Percentiles rank a stretch among this genome's conserved stretches.
Conservation (phyloP, 2,113 vertebrate genomes). For the Nothobranchius kuhntae region DNA sequence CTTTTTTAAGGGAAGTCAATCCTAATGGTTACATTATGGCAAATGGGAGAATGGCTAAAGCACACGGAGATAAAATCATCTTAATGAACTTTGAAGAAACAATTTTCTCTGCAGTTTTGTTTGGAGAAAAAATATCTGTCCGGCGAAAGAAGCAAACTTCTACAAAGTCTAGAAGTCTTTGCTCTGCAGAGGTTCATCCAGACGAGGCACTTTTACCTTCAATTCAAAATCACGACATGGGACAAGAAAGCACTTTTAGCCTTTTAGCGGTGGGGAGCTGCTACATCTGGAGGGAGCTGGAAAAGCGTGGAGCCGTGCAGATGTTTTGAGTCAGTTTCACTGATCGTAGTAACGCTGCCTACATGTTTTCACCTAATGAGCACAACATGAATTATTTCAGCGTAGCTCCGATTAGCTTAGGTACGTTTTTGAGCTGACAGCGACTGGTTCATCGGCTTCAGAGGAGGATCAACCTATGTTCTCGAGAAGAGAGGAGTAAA, state of each 20-base stretch:
- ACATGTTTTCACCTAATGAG: slow-evolving; percentile 55
- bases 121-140: slow-evolving; percentile 4
- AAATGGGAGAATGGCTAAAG: not conserved
- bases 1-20: not conserved
- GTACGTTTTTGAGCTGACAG: slow-evolving; percentile 30
- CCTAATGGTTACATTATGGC: not conserved
- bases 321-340: slow-evolving; percentile 26
- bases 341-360: slow-evolving; percentile 1
- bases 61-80: not conserved
- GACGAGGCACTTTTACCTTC: slow-evolving; percentile 31
- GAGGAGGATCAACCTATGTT: slow-evolving; percentile 39
- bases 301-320: slow-evolving; percentile 18
- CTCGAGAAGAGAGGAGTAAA: slow-evolving; percentile 30
- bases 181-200: slow-evolving; percentile 3
- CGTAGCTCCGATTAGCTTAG: slow-evolving; percentile 14
- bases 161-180: not conserved
- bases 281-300: slow-evolving; percentile 46
- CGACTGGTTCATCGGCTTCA: slow-evolving; percentile 33
- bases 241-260: slow-evolving; percentile 56
- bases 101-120: not conserved
- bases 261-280: slow-evolving; percentile 36
- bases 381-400: slow-evolving; percentile 25
- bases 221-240: slow-evolving; percentile 7
- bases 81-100: too few species aligned
- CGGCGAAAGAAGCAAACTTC: slow-evolving; percentile 28